A percentile compares a stretch with the other conserved stretches of the same genome.
Evolutionary conservation across 2,113 vertebrate genomes (phyloP).

Genomic region (Chascanopsetta lugubris): DNA sequence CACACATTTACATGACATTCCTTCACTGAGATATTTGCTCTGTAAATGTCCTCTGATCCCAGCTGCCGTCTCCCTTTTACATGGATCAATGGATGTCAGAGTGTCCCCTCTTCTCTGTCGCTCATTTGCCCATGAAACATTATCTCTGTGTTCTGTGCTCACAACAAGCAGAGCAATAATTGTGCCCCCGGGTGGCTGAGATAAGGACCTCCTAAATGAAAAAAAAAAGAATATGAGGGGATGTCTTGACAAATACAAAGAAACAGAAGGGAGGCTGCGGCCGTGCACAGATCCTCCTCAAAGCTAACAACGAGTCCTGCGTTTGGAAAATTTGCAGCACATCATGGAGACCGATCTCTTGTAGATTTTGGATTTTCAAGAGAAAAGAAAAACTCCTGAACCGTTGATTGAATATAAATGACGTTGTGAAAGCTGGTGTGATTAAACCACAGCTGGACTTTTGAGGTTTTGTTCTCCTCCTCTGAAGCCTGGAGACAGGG

Average conservation of each 20-base stretch:
- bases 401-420: conserved; percentile 32
- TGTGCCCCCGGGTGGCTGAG: conserved; percentile 42
- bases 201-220: conserved; percentile 42
- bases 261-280: conserved; percentile 18
- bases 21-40: neutral
- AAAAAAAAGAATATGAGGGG: conserved; percentile 6
- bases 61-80: conserved; percentile 1
- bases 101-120: conserved; percentile 25
- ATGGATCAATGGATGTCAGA: conserved; percentile 45
- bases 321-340: conserved; percentile 31
- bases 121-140: conserved; percentile 61
- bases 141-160: conserved; percentile 46
- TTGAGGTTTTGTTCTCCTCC: conserved; percentile 38
- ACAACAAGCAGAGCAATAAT: conserved; percentile 53
- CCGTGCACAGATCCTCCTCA: conserved; percentile 14
- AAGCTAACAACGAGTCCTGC: conserved; percentile 31
- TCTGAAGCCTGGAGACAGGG: conserved; percentile 20
- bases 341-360: neutral
- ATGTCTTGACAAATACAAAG: conserved; percentile 40
- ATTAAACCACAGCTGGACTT: conserved; percentile 52
- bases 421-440: conserved; percentile 29
- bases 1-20: neutral
- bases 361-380: conserved; percentile 30
- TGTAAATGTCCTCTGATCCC: conserved; percentile 4
- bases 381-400: conserved; percentile 37